Base-by-base conservation (phyloP, 2,797 vertebrate genomes). In the Eulemur albifrons region DNA sequence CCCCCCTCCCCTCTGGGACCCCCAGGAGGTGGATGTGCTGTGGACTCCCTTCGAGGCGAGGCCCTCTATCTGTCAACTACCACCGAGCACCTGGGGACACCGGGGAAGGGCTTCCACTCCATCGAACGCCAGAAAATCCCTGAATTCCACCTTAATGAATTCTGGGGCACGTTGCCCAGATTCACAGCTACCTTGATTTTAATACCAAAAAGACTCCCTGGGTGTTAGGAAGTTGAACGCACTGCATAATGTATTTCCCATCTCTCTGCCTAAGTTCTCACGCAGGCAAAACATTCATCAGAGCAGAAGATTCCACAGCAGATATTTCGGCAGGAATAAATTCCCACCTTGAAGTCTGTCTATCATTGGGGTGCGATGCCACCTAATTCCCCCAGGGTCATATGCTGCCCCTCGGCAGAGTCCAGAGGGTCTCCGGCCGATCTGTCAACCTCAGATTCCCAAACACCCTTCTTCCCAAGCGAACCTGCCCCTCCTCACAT, bases 1-100 rank as follows among this genome's bases (percentile, higher is more conserved):
- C 0, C 0, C 52, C 11, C 32, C 43, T 27, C 25, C 38, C 50
- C 12, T 0, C 0, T 0, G 5, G 80, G 57, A 38, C 4, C 8
- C n/a, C 67, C 3, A 2, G 1, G 8, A 10, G 17, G 80, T 1
- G 30, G 81, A 35, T 5, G 4, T 0, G 18, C 4, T 4, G 7
- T 5, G 14, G 61, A 0, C 13, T 40, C 54, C 40, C 43, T 90
- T 27, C 21, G 6, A 40, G 21, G 54, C 0, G 5, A 15, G n/a
- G 3, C 2, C 7, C 32, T 54, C 63, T 6, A 20, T n/a, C 70
- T 11, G 54, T 7, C 27, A 14, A 25, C 13, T 1, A 52, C 59
- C 61, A 35, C 40, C 0, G 18, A 61, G 77, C 4, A 13, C n/a
- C 48, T 0, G 0, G 63, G 63, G 93, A 75, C 75, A 0, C 1